Percentiles rank a stretch among this genome's conserved stretches.
Conservation (phyloP, 2,113 vertebrate species). For the Python bivittatus region DNA sequence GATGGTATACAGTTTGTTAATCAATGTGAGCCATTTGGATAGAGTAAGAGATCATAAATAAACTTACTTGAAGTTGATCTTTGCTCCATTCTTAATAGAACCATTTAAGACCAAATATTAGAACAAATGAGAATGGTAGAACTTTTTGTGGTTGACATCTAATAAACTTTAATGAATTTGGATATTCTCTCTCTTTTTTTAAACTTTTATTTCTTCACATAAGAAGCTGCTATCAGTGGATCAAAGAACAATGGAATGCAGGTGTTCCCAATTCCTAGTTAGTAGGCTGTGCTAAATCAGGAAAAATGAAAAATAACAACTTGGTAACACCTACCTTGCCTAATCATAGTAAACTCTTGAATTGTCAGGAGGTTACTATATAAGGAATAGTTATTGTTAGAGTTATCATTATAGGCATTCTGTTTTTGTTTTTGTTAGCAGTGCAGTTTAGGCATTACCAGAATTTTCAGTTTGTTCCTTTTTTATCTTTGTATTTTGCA, state of each 20-base stretch:
- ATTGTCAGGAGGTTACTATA: not conserved
- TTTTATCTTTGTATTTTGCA: not conserved
- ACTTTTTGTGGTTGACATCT: not conserved
- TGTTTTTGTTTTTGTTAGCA: not conserved
- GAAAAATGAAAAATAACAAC: not conserved
- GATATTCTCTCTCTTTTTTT: not conserved
- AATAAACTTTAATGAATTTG: not conserved
- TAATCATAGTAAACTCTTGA: not conserved
- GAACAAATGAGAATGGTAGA: not conserved
- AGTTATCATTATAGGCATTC: not conserved
- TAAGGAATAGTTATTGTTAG: conserved; percentile 1
- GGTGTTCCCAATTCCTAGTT: not conserved
- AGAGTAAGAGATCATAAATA: not conserved
- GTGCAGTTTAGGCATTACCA: not conserved
- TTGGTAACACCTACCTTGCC: not conserved
- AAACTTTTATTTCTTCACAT: not conserved
- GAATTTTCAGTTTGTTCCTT: not conserved
- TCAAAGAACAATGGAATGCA: not conserved
- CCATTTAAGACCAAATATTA: not conserved
- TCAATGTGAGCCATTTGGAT: not conserved
- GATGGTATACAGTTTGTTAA: not conserved
- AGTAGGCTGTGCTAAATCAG: not conserved
- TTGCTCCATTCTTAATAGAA: not conserved
- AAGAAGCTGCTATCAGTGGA: not conserved
- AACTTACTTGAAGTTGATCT: not conserved